These are phyloP conservation scores for Threskiornis aethiopicus DNA, from an alignment of 2,797 vertebrate species.

Conservation along the genomic window DNA sequence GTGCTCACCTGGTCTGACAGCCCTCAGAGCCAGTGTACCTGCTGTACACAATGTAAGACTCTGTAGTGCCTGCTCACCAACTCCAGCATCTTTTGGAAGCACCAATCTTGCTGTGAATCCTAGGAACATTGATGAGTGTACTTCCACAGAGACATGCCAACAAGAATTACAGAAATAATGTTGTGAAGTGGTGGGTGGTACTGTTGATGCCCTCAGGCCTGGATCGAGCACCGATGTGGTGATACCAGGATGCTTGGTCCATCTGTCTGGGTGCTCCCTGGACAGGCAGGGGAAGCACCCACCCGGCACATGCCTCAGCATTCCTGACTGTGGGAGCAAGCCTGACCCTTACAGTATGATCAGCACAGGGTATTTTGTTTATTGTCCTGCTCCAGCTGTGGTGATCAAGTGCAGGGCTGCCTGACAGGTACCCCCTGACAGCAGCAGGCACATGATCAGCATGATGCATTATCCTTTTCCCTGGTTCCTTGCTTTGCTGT, in stretches of 20 bases:
- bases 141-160: not conserved
- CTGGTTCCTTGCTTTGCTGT: not conserved
- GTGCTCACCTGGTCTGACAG: not conserved
- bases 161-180: not conserved
- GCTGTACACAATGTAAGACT: not conserved
- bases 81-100: not conserved
- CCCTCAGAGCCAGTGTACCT: not conserved
- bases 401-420: not conserved
- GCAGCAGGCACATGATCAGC: not conserved
- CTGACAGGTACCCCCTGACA: not conserved
- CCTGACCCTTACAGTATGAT: not conserved
- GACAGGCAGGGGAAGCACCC: not conserved
- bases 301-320: not conserved
- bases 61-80: not conserved
- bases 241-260: not conserved
- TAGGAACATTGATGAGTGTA: not conserved
- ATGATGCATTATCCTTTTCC: not conserved
- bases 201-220: not conserved
- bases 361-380: not conserved
- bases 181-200: not conserved
- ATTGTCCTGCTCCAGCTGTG: not conserved
- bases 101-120: not conserved
- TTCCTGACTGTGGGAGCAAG: not conserved
- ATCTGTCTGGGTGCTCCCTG: not conserved
- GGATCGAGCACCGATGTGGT: accelerated